Base-by-base conservation (phyloP, 2,797 vertebrate genomes). In the Notolepis coatsorum region DNA sequence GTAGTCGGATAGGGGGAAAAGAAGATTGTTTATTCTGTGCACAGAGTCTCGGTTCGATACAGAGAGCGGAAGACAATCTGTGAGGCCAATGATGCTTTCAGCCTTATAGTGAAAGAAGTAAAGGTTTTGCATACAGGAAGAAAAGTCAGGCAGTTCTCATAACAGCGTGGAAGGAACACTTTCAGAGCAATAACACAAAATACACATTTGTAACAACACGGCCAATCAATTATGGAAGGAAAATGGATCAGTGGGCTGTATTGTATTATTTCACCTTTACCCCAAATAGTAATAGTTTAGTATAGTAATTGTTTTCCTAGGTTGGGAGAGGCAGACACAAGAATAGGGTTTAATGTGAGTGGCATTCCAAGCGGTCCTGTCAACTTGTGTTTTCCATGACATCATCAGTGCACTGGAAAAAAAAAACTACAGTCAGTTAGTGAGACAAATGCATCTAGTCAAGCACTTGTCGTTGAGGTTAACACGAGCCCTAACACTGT, bases 341-440 rank as follows among this genome's bases (percentile, higher is more conserved):
- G 27, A 47, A 30, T 43, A 61, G 27, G 42, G 50, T 46, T 60
- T 58, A 41, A 58, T 49, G 35, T 3, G 17, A 46, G 38, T 33
- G 1, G 27, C 80, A 81, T 87, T 89, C 84, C 83, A 54, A 21
- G 9, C 24, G 37, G 45, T 47, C 46, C n/a, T 53, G 59, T 65
- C 42, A 38, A 60, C 48, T 39, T 54, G 5, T 30, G 3, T 80
- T 73, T 79, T 79, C 84, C 80, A 64, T 79, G 46, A 66, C 78
- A 53, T 65, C 72, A 73, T 38, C 39, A 38, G 7, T 35, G 41
- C 18, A 21, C 60, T 63, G 37, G 23, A n/a, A 6, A 57, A 6
- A 57, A 24, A 54, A 15, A 61, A 57, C 56, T 0, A 0, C 59
- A 25, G 58, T 68, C 48, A 72, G 54, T 72, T 60, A 45, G 24